Evolutionary conservation across 2,113 vertebrate species (phyloP), one percentile per base, ranked within the genome.

Genomic region (Mus spicilegus): DNA sequence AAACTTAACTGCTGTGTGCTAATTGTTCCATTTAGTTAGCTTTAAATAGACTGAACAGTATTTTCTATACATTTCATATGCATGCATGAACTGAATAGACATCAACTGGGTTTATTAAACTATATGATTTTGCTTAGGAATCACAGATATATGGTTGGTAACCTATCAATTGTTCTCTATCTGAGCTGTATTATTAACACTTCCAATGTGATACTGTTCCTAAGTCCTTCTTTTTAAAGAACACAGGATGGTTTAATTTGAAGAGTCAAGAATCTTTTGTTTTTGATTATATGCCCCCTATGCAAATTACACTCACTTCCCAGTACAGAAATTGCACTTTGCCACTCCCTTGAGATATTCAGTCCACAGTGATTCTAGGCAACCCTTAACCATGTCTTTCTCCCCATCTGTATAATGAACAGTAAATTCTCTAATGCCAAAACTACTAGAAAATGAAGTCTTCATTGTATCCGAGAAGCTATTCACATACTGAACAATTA

Each of bases 261-360:
- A 58, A 73, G 36, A 63, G 54, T 61, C 49, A 91, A 88, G 65
- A 86, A 46, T 77, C 33, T 36, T 86, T 95, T 96, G 54, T 89
- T 94, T 65, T 56, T 96, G 51, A 94, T 96, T 95, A 94, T 30
- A 78, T 17, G 36, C 8, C 97, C 46, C 54, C 24, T 0, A 42
- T 95, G 51, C 28, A 91, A 96, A 96, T 82, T 91, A 78, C 4
- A 30, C 42, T 91, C 67, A 90, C 7, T 11, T 73, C 26, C 80
- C 90, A 11, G 39, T 73, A 82, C 9, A 78, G 54, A 92, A 70
- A 91, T 51, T 49, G 11, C 58, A 89, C 26, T 1, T 22, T 96
- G 46, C 14, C 77, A 56, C 56, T 93, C 92, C 13, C 33, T 56
- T 84, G 69, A 42, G 20, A 75, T 39, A 89, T 63, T 91, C 73